A percentile compares a stretch with the other conserved stretches of the same genome.
These are phyloP conservation scores for Oscheius onirici DNA, from an alignment of 2,888 invertebrate genomes.

Conservation along the genomic window DNA sequence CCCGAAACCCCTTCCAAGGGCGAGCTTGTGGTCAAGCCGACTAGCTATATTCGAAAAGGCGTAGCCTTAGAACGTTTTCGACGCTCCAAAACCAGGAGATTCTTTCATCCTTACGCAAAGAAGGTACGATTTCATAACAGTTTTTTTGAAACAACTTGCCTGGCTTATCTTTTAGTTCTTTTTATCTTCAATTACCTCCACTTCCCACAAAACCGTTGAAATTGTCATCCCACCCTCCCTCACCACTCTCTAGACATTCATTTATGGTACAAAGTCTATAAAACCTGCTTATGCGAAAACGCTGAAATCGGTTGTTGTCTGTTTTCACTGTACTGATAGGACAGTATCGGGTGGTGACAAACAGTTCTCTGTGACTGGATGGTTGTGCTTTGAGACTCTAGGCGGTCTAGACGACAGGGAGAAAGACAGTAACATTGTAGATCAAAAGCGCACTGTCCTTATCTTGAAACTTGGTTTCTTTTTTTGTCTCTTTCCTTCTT, in stretches of 20 bases:
- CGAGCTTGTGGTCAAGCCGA: conserved; percentile 43
- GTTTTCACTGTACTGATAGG: no score
- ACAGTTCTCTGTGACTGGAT: no score
- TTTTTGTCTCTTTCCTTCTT: conserved; percentile 20
- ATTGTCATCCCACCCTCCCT: background rate
- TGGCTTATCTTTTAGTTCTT: background rate
- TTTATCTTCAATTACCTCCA: conserved; percentile 11
- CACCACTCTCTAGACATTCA: background rate
- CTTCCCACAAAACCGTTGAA: conserved; percentile 3
- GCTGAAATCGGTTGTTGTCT: no score
- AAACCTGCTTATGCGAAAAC: conserved; percentile 7
- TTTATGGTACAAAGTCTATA: conserved; percentile 6
- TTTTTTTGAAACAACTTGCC: background rate
- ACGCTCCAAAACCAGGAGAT: conserved; percentile 46
- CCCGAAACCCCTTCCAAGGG: conserved; percentile 39
- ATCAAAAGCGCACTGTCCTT: no score
- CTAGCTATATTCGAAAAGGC: conserved; percentile 35
- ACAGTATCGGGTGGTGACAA: no score
- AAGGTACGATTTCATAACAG: conserved; percentile 11
- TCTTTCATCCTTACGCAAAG: conserved; percentile 57
- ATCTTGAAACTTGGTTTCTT: background rate
- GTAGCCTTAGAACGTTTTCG: conserved; percentile 49
- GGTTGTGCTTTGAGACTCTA: no score
- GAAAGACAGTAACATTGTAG: no score
- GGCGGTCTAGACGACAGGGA: no score